Evolutionary conservation across 2,888 invertebrate species (phyloP), one percentile per base, ranked within the genome.

Genomic region (Rhaphigaster nebulosa): DNA sequence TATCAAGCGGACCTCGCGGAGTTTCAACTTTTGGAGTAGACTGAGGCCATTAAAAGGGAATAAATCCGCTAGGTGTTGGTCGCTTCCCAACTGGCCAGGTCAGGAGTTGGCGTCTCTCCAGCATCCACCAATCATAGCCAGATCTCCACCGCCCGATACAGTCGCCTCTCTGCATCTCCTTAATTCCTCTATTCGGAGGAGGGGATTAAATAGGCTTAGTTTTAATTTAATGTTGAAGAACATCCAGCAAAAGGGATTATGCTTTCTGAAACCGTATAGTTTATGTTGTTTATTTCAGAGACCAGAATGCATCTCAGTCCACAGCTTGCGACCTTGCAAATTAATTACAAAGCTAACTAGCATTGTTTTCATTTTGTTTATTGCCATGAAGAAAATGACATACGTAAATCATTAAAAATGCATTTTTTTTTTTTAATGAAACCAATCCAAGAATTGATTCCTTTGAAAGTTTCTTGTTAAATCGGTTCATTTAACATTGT

Each of bases 41-140:
- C 41, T 26, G 54, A 34, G 87, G 29, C 54, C 87, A 87, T 87
- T 87, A 87, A 87, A 87, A 87, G 54, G 38, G 87, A 5, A 87
- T 87, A 87, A 87, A 87, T 87, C 87, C 3, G 87, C 50, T n/a
- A 87, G 87, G 87, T 87, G 87, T 87, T 56, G 87, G 87, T 84
- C 84, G 13, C 20, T 4, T 84, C 84, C 84, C 84, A 84, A 84
- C 84, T 84, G 84, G 84, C 84, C 84, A 45, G 84, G 84, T 84
- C 84, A 84, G 87, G 54, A 34, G 34, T 87, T 87, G 87, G 87
- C 87, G 15, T 0, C 0, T 38, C 34, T 87, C 87, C 87, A 87
- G 54, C 52, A 38, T 54, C 87, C 87, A 87, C 87, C 56, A 52
- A 87, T 87, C 87, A 87, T 87, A 84, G 41, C 45, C 45, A 84